Percentiles rank a stretch among this genome's conserved stretches.
phyloP scores from a whole-genome alignment of 1,140 invertebrate genomes.

The Aphidius ervi region DNA sequence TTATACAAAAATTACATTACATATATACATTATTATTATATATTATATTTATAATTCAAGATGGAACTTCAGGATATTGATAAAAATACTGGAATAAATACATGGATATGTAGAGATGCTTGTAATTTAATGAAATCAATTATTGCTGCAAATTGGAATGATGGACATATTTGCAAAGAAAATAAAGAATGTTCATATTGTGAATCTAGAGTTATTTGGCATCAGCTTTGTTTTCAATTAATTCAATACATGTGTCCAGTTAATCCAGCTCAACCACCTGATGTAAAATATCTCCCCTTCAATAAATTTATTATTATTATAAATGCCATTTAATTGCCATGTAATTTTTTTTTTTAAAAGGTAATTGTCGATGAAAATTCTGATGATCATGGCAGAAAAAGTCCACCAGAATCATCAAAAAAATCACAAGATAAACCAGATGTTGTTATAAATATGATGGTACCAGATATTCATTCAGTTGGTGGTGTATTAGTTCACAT shows the following conservation, averaged over 20 bases:
- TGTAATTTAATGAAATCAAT: constrained; percentile 78
- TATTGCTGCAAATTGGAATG: constrained; percentile 72
- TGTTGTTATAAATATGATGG: constrained; percentile 61
- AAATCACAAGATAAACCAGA: constrained; percentile 61
- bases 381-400: constrained; percentile 61
- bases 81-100: constrained; percentile 75
- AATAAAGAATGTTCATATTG: constrained; percentile 82
- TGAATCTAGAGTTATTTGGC: constrained; percentile 89
- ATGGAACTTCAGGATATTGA: constrained; percentile 92
- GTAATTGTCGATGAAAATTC: constrained; percentile 58
- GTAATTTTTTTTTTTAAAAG: constrained; percentile 36
- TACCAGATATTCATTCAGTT: constrained; percentile 69
- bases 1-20: constrained; percentile 8
- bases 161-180: constrained; percentile 64
- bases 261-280: constrained; percentile 69
- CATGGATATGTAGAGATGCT: constrained; percentile 69
- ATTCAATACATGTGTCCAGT: constrained; percentile 75
- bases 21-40: constrained; percentile 11
- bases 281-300: constrained; percentile 61
- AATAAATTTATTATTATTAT: neutral
- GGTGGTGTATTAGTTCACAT: constrained; percentile 82
- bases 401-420: constrained; percentile 62
- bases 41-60: constrained; percentile 47
- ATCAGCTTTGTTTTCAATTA: constrained; percentile 80
- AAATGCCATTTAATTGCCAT: constrained; percentile 1